Percentiles rank a stretch among this genome's conserved stretches.
These are phyloP conservation scores for Anoplopoma fimbria DNA, from an alignment of 2,113 vertebrate species.

Conservation along the genomic window DNA sequence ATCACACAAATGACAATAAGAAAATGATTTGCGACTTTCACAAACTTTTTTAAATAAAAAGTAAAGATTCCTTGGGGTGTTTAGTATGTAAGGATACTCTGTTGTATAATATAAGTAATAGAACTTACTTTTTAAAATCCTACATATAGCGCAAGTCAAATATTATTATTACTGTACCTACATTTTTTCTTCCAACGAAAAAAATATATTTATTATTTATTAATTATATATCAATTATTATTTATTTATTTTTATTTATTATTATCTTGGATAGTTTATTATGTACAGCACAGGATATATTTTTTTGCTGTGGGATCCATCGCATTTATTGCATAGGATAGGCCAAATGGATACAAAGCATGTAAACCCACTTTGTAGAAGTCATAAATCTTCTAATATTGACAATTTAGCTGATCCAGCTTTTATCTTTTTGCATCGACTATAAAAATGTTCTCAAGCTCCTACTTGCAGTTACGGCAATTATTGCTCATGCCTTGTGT, in stretches of 20 bases:
- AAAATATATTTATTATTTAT: neutral
- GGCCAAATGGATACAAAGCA: neutral
- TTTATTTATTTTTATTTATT: neutral
- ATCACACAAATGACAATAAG: neutral
- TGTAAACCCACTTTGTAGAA: neutral
- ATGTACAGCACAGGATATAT: neutral
- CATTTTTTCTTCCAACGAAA: neutral
- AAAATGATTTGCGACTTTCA: neutral
- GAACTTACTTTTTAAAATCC: neutral
- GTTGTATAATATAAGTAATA: neutral
- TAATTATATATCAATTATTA: too few species aligned
- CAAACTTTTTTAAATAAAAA: neutral
- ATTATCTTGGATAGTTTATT: neutral
- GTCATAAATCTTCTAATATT: constrained; percentile 1
- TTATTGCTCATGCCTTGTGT: neutral
- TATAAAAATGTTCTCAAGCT: constrained; percentile 1
- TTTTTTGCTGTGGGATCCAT: neutral
- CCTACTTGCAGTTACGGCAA: neutral
- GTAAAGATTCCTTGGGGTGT: too few species aligned
- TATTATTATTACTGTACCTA: neutral
- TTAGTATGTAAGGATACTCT: neutral
- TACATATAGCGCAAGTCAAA: neutral
- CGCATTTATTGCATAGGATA: neutral
- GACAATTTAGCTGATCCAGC: neutral
- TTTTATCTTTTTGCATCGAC: neutral